These are phyloP conservation scores for Deilephila elpenor DNA, from an alignment of 2,888 invertebrate species.

Conservation along the genomic window DNA sequence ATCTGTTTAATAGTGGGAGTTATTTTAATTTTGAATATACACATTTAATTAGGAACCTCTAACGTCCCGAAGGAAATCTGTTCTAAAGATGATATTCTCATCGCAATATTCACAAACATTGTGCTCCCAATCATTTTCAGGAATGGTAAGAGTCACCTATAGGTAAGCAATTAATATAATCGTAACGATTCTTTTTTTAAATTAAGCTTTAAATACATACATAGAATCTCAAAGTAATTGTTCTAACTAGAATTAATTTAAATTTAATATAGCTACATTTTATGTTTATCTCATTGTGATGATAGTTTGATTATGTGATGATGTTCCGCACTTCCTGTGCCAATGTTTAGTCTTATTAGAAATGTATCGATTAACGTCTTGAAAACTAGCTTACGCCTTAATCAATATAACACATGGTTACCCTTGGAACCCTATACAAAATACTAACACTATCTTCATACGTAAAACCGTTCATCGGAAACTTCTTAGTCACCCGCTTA, in stretches of 20 bases:
- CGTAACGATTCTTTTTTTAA: slow-evolving; percentile 22
- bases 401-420: slow-evolving; percentile 23
- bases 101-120: slow-evolving; percentile 42
- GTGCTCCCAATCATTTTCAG: slow-evolving; percentile 59
- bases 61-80: slow-evolving; percentile 56
- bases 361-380: slow-evolving; percentile 6
- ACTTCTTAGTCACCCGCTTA: neutral
- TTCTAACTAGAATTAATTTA: slow-evolving; percentile 52
- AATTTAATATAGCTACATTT: slow-evolving; percentile 27
- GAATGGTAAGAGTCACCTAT: slow-evolving; percentile 67
- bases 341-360: slow-evolving; percentile 21
- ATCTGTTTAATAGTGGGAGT: slow-evolving; percentile 34
- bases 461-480: slow-evolving; percentile 14
- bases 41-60: slow-evolving; percentile 60
- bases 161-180: slow-evolving; percentile 35
- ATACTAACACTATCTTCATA: slow-evolving; percentile 8
- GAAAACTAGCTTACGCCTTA: neutral
- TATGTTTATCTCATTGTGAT: slow-evolving; percentile 24
- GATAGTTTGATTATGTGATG: slow-evolving; percentile 30
- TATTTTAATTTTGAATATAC: slow-evolving; percentile 44
- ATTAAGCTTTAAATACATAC: slow-evolving; percentile 45
- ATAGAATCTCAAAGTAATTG: slow-evolving; percentile 62
- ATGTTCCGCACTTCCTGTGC: slow-evolving; percentile 10
- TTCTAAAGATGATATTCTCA: slow-evolving; percentile 49
- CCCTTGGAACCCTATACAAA: slow-evolving; percentile 18